Conservation (phyloP, 2,113 vertebrate genomes). For the Abramis brama region DNA sequence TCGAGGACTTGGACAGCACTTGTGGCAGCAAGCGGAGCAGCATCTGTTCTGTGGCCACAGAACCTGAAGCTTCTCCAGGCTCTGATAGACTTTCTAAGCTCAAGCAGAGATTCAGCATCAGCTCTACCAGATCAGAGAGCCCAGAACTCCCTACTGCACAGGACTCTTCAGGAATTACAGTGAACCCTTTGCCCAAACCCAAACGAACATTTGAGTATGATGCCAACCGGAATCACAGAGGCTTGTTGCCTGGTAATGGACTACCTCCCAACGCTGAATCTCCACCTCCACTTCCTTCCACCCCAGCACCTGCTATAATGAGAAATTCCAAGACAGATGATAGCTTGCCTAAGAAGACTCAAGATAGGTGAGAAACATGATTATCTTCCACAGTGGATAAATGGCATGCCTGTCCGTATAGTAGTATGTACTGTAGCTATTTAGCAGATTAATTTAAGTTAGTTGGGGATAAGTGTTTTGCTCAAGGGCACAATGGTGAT, state of each 20-base stretch:
- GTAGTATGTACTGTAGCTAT: neutral
- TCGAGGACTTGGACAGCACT: conserved; percentile 77
- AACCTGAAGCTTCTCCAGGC: conserved; percentile 78
- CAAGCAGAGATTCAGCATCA: conserved; percentile 76
- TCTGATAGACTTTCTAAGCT: conserved; percentile 81
- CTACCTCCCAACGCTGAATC: conserved; percentile 86
- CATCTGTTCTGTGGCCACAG: conserved; percentile 76
- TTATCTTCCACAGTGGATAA: conserved; percentile 30
- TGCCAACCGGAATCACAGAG: conserved; percentile 87
- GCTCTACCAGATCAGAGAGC: conserved; percentile 71
- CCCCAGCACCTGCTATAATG: conserved; percentile 86
- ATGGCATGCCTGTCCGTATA: neutral
- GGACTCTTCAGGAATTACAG: conserved; percentile 72
- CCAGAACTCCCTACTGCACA: conserved; percentile 74
- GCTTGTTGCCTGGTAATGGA: conserved; percentile 82
- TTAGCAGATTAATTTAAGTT: neutral
- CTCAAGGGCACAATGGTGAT: neutral
- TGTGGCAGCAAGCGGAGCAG: conserved; percentile 79
- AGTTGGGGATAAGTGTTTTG: neutral
- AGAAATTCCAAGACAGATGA: conserved; percentile 80
- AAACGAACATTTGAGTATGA: conserved; percentile 99
- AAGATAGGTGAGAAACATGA: conserved; percentile 84
- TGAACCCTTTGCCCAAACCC: conserved; percentile 97
- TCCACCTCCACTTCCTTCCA: conserved; percentile 88
- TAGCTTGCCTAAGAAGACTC: conserved; percentile 78